Percentiles rank a stretch among this genome's conserved stretches.
phyloP scores from a whole-genome alignment of 2,113 vertebrate species.

The Gobius niger region DNA sequence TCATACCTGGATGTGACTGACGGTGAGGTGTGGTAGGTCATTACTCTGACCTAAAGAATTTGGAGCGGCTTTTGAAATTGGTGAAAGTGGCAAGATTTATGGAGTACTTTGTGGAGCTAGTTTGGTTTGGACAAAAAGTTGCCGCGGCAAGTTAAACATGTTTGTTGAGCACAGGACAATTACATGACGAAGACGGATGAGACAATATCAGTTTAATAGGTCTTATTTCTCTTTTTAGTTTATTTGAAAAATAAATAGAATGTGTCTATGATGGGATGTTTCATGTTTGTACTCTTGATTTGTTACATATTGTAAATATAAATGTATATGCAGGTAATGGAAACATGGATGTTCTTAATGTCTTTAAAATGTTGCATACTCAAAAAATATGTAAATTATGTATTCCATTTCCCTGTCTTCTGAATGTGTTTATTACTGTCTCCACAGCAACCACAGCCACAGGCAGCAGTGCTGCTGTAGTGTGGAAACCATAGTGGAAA shows the following conservation, averaged over 20 bases:
- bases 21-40: neutral
- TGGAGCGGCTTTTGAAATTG: neutral
- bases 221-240: too few relatives aligned
- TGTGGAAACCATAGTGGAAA: neutral
- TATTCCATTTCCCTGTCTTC: neutral
- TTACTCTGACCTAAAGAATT: neutral
- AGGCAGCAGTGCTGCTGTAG: conserved; percentile 26
- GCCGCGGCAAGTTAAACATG: conserved; percentile 42
- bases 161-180: conserved; percentile 15
- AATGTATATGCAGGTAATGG: too few relatives aligned
- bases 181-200: too few relatives aligned
- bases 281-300: too few relatives aligned
- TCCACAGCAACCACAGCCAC: conserved; percentile 41
- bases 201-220: too few relatives aligned
- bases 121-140: conserved; percentile 26
- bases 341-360: too few relatives aligned
- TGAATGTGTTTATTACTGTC: conserved; percentile 38
- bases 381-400: neutral
- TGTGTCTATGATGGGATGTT: too few relatives aligned
- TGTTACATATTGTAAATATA: too few relatives aligned
- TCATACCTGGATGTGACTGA: conserved; percentile 1
- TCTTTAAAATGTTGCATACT: too few relatives aligned
- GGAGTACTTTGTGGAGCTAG: conserved; percentile 33
- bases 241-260: too few relatives aligned
- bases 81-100: neutral